Evolutionary conservation across 2,113 vertebrate species (phyloP).

Genomic region (Puma concolor): DNA sequence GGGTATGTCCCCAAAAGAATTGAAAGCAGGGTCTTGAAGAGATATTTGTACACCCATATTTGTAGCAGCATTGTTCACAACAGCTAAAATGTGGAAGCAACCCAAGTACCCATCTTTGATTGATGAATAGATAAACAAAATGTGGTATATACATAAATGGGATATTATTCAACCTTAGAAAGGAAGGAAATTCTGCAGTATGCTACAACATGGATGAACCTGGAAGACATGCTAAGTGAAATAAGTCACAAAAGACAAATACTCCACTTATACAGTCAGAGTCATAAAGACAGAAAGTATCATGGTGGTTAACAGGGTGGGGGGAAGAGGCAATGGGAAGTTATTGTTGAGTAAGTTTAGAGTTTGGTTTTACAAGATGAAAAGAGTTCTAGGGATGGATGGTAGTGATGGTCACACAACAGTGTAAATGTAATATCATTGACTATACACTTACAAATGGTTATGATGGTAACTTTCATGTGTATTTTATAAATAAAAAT

Average conservation of each 20-base stretch:
- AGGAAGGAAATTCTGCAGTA: not conserved
- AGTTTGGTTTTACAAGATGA: not conserved
- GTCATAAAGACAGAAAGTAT: not conserved
- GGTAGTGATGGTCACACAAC: not conserved
- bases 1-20: not conserved
- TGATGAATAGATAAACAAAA: not conserved
- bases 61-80: not conserved
- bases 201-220: not conserved
- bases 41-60: not conserved
- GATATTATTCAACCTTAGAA: not conserved
- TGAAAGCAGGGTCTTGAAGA: not conserved
- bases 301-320: not conserved
- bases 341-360: not conserved
- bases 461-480: not conserved
- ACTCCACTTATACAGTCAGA: not conserved
- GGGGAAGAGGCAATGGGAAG: not conserved
- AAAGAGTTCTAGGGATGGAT: not conserved
- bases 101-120: not conserved
- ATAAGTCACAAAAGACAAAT: constrained; percentile 1
- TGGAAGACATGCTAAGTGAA: not conserved
- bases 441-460: not conserved
- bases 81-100: not conserved
- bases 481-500: not conserved
- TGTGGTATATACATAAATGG: not conserved
- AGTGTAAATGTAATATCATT: not conserved